These are phyloP conservation scores for Petromus typicus DNA, from an alignment of 2,113 vertebrate species.

Conservation along the genomic window DNA sequence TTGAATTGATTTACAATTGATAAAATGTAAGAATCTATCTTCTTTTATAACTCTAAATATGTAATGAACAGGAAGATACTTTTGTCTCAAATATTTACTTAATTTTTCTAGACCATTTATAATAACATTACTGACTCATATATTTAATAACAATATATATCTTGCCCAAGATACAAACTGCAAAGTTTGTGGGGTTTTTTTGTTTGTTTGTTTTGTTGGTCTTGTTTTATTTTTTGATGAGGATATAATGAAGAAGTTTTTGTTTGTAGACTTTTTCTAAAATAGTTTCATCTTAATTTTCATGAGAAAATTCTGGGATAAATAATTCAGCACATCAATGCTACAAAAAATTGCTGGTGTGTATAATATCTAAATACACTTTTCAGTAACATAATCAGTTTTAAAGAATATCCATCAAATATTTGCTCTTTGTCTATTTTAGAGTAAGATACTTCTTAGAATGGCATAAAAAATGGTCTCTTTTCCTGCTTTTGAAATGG, in stretches of 20 bases:
- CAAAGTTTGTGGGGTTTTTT: too few relatives aligned
- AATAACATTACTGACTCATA: background rate
- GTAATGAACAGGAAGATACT: background rate
- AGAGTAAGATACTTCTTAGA: background rate
- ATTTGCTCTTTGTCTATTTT: background rate
- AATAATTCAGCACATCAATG: background rate
- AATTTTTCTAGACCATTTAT: conserved; percentile 4
- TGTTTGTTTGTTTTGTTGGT: too few relatives aligned
- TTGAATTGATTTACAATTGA: background rate
- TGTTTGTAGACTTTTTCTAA: background rate
- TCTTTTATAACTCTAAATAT: background rate
- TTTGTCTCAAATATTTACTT: background rate
- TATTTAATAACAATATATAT: background rate
- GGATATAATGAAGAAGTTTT: background rate
- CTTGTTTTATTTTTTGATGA: background rate
- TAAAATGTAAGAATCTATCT: background rate
- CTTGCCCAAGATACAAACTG: background rate
- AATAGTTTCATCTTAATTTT: background rate
- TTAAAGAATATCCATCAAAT: background rate
- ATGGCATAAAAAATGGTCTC: background rate
- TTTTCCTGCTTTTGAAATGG: background rate
- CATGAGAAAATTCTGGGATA: background rate
- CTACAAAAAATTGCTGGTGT: background rate
- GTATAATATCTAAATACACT: background rate
- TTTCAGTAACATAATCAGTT: background rate